Conservation (phyloP, 2,113 vertebrate species). For the Nerophis ophidion region DNA sequence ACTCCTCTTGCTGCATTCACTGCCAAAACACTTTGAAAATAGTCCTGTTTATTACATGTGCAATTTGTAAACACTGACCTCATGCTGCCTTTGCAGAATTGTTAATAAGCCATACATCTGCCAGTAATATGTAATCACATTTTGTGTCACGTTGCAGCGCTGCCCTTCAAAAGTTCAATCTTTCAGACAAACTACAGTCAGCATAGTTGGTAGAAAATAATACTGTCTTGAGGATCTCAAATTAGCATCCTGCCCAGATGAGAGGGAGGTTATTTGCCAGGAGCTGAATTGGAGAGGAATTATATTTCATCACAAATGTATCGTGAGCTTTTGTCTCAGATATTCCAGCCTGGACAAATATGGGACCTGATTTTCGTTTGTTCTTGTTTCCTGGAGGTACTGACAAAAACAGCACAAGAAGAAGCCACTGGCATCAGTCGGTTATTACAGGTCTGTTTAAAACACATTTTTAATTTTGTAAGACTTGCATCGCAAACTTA, state of each 20-base stretch:
- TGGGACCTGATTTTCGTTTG: background rate
- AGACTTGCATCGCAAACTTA: too few species aligned
- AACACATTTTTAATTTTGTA: too few species aligned
- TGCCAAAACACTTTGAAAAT: background rate
- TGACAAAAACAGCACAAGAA: background rate
- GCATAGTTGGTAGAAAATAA: background rate
- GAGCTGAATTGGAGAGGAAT: conserved; percentile 1
- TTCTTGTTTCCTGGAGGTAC: background rate
- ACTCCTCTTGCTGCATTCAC: conserved; percentile 6
- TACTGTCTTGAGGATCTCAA: background rate
- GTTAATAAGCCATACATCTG: conserved; percentile 3
- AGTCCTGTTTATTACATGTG: background rate
- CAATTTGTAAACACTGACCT: conserved; percentile 3
- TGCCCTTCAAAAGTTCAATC: conserved; percentile 1
- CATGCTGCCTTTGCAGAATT: conserved; percentile 1
- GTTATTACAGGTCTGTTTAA: too few species aligned
- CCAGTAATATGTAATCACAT: conserved; percentile 1
- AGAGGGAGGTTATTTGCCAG: background rate
- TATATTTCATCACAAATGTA: background rate
- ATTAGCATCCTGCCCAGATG: conserved; percentile 6
- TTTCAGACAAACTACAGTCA: conserved; percentile 1
- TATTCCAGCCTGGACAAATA: background rate
- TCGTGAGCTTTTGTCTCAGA: too few species aligned
- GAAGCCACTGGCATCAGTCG: background rate
- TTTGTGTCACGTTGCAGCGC: background rate